Evolutionary conservation across 1,140 invertebrate genomes (phyloP).

Genomic region (Thaumetopoea pityocampa): DNA sequence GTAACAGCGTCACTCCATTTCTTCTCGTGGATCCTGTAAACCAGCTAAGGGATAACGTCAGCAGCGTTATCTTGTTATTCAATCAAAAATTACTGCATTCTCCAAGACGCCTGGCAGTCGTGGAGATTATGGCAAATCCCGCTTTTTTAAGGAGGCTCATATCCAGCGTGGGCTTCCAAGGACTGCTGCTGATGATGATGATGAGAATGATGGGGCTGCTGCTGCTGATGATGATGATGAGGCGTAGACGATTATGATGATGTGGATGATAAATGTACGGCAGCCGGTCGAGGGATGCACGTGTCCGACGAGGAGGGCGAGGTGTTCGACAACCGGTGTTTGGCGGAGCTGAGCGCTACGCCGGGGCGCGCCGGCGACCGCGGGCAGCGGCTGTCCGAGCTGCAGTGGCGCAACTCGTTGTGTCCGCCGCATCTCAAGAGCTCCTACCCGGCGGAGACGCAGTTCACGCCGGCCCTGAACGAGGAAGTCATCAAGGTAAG

Average conservation of each 20-base stretch:
- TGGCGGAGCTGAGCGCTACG: slow-evolving; percentile 80
- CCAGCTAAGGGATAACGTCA: no score
- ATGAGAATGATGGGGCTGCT: no score
- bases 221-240: no score
- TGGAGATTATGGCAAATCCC: no score
- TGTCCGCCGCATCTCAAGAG: slow-evolving; percentile 92
- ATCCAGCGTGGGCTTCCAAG: no score
- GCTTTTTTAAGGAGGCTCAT: no score
- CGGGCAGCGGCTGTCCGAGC: slow-evolving; percentile 73
- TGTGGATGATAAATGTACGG: not conserved
- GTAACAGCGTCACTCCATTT: no score
- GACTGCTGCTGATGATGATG: no score
- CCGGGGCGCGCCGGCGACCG: slow-evolving; percentile 23
- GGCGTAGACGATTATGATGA: not conserved
- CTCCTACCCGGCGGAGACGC: slow-evolving; percentile 91
- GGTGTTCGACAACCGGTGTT: slow-evolving; percentile 85
- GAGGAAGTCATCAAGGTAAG: slow-evolving; percentile 89
- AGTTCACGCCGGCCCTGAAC: slow-evolving; percentile 77
- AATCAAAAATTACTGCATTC: no score
- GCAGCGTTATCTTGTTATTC: no score
- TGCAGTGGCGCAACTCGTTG: slow-evolving; percentile 90
- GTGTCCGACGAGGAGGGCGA: slow-evolving; percentile 91
- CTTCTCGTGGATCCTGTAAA: no score
- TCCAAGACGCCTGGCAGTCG: no score
- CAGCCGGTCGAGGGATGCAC: slow-evolving; percentile 77